Conservation (phyloP, 2,888 invertebrate species). For the Dendrolimus pini region DNA sequence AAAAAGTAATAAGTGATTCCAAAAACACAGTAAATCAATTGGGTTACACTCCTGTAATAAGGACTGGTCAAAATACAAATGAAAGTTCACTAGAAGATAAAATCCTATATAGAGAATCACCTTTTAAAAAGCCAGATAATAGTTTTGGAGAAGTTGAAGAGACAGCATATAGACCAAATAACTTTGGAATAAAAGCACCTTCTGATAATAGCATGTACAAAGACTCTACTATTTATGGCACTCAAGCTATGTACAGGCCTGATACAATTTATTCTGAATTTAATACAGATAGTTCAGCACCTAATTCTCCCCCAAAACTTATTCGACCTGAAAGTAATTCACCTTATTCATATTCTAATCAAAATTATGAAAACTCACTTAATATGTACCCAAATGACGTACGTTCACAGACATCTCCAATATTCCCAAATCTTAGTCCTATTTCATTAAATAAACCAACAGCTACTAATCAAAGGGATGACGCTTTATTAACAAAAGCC, state of each 20-base stretch:
- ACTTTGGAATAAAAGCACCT: not conserved
- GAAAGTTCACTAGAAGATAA: not conserved
- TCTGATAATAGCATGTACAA: not conserved
- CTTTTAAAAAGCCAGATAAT: not conserved
- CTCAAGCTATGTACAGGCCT: constrained; percentile 13
- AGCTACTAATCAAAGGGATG: too few species aligned
- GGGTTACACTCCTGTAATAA: not conserved
- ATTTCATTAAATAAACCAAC: too few species aligned
- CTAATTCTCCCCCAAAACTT: too few species aligned
- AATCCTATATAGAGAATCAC: not conserved
- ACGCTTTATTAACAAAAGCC: too few species aligned
- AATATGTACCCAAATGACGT: too few species aligned
- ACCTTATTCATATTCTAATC: too few species aligned
- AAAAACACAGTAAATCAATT: not conserved
- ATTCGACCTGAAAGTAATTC: too few species aligned
- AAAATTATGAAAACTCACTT: too few species aligned
- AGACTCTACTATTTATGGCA: constrained; percentile 1
- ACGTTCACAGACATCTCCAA: too few species aligned
- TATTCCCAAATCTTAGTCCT: too few species aligned
- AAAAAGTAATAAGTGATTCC: not conserved
- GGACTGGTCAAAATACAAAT: not conserved
- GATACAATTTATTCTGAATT: constrained; percentile 8
- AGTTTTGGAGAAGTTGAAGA: not conserved
- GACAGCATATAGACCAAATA: not conserved
- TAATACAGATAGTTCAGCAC: too few species aligned